These are phyloP conservation scores for Dicycla oo DNA, from an alignment of 2,888 invertebrate genomes.

Conservation along the genomic window DNA sequence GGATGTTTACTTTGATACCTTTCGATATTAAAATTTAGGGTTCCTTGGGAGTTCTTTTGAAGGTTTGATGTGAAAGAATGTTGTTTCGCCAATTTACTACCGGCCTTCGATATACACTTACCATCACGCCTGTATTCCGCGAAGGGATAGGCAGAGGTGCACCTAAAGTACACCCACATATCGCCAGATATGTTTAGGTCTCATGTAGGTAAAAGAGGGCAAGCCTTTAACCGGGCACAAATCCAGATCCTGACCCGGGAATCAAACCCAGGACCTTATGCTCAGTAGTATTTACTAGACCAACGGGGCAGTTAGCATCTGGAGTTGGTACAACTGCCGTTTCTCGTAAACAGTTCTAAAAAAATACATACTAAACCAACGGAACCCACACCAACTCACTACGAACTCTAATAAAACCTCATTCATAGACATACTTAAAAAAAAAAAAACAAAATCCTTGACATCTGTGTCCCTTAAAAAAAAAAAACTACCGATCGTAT, in stretches of 20 bases:
- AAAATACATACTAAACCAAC: conserved; percentile 10
- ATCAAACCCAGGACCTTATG: neutral
- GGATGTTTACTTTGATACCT: conserved; percentile 79
- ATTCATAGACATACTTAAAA: conserved; percentile 55
- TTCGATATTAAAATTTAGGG: conserved; percentile 65
- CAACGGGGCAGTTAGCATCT: neutral
- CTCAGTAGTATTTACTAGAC: neutral
- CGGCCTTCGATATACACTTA: neutral
- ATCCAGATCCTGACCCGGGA: neutral
- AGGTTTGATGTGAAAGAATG: conserved; percentile 11
- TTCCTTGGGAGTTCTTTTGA: conserved; percentile 51
- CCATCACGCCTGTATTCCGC: neutral
- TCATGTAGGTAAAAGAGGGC: neutral
- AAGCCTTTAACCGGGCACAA: neutral
- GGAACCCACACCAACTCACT: conserved; percentile 50
- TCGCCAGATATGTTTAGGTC: neutral
- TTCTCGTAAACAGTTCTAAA: neutral
- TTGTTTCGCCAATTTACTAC: neutral
- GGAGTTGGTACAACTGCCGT: neutral
- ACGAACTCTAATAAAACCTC: conserved; percentile 35
- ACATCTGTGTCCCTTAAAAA: conserved; percentile 73
- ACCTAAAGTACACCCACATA: neutral
- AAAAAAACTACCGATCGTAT: conserved; percentile 73
- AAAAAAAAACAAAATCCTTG: conserved; percentile 48
- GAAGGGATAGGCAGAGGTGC: neutral